These are phyloP conservation scores for Phrynocephalus versicolor DNA, from an alignment of 2,113 vertebrate genomes.

Conservation along the genomic window DNA sequence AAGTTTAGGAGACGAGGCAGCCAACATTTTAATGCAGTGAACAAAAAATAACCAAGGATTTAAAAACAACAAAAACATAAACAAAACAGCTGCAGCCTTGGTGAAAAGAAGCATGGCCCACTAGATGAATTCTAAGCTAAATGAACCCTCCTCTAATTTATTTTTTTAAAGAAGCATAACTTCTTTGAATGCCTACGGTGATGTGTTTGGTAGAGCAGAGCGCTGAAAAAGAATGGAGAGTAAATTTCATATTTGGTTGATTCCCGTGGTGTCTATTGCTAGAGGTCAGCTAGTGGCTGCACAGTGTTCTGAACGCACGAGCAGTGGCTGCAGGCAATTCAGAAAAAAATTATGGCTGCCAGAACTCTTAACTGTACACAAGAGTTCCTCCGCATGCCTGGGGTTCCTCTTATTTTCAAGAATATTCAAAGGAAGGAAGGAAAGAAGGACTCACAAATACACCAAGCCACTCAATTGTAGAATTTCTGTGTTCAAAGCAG, in stretches of 20 bases:
- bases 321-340: not conserved
- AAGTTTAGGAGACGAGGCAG: no score
- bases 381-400: not conserved
- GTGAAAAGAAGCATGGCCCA: conserved; percentile 49
- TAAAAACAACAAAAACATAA: no score
- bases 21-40: conserved; percentile 23
- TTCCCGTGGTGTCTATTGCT: not conserved
- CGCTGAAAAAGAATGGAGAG: not conserved
- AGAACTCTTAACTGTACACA: no score
- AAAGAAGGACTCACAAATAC: not conserved
- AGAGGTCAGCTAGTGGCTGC: not conserved
- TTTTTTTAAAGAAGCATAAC: conserved; percentile 19
- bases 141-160: conserved; percentile 49
- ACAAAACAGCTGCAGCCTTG: conserved; percentile 61
- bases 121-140: conserved; percentile 59
- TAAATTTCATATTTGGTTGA: not conserved
- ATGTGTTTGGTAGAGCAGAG: conserved; percentile 36
- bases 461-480: no score
- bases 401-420: not conserved
- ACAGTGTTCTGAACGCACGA: not conserved
- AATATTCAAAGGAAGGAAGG: not conserved
- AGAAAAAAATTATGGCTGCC: not conserved
- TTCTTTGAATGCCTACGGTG: conserved; percentile 16
- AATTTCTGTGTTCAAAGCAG: no score
- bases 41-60: conserved; percentile 53